Evolutionary conservation across 2,113 vertebrate genomes (phyloP), one percentile per base, ranked within the genome.

Genomic region (Lophochroa leadbeateri): DNA sequence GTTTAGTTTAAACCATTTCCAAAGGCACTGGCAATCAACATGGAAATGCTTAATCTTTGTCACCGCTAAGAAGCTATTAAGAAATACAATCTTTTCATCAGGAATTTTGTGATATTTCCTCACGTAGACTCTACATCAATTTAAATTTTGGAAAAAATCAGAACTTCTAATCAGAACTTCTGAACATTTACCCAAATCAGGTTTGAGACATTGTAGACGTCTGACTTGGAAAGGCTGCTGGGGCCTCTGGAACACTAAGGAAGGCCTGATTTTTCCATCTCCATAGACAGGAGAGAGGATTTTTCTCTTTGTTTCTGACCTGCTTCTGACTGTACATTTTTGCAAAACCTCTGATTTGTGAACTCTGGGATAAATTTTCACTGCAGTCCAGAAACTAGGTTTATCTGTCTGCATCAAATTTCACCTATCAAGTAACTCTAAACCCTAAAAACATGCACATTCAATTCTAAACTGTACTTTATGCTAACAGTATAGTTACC

Each of bases 91-190:
- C 14, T 31, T 81, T 41, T 47, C 17, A 13, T 60, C 25, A 78
- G 7, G 18, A 67, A 37, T 75, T 31, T 14, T 19, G 4, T 58
- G 28, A 6, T 37, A 11, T 78, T 84, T 58, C 41, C 16, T 69
- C 61, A 29, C 0, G 1, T 17, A 55, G 14, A 31, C 2, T 35
- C n/a, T 21, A 43, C 4, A 12, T 1, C n/a, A 13, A 82, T 68
- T 46, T 24, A 35, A 27, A 65, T 57, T 81, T 68, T 16, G 12
- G 20, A 2, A 12, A n/a, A 74, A 20, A 28, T 3, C 19, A 33
- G 43, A 90, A 52, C 9, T 61, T 72, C 11, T 49, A 20, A 28
- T 3, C 19, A 33, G 43, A 90, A 52, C 9, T 61, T 72, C 11
- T 49, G 58, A 69, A 39, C 21, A 37, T 53, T 77, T 74, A 20